phyloP scores from a whole-genome alignment of 2,888 invertebrate genomes.

The Neoascia interrupta region DNA sequence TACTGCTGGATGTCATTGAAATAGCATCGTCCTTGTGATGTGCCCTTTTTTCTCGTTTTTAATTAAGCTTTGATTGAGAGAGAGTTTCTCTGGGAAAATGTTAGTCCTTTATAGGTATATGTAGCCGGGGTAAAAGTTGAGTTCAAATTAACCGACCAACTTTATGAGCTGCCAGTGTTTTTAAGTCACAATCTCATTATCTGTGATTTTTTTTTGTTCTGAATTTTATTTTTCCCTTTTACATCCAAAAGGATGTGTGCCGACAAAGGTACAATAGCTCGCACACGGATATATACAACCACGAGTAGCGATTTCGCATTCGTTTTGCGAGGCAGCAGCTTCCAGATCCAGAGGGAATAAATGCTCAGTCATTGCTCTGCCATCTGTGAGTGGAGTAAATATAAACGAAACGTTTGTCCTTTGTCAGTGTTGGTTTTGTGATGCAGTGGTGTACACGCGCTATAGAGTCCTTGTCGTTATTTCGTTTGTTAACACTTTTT shows the following conservation, averaged over 20 bases:
- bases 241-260: constrained; percentile 40
- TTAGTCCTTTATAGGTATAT: no score
- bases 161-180: constrained; percentile 39
- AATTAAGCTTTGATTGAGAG: constrained; percentile 50
- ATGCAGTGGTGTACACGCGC: constrained; percentile 1
- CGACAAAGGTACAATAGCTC: constrained; percentile 49
- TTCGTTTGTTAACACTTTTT: constrained; percentile 65
- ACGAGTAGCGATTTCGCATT: constrained; percentile 26
- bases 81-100: not conserved
- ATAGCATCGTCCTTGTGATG: constrained; percentile 1
- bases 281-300: constrained; percentile 25
- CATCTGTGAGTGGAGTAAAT: constrained; percentile 54
- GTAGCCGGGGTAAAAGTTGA: constrained; percentile 17
- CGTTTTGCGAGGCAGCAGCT: constrained; percentile 25
- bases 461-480: constrained; percentile 28
- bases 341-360: constrained; percentile 33
- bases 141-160: constrained; percentile 51
- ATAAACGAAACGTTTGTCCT: constrained; percentile 42
- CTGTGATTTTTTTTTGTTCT: constrained; percentile 36
- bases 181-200: constrained; percentile 63
- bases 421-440: constrained; percentile 17
- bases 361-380: constrained; percentile 56
- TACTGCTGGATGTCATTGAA: constrained; percentile 22
- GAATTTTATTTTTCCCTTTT: constrained; percentile 15
- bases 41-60: constrained; percentile 34